These are phyloP conservation scores for Coilia nasus DNA, from an alignment of 2,797 vertebrate species.

Conservation along the genomic window DNA sequence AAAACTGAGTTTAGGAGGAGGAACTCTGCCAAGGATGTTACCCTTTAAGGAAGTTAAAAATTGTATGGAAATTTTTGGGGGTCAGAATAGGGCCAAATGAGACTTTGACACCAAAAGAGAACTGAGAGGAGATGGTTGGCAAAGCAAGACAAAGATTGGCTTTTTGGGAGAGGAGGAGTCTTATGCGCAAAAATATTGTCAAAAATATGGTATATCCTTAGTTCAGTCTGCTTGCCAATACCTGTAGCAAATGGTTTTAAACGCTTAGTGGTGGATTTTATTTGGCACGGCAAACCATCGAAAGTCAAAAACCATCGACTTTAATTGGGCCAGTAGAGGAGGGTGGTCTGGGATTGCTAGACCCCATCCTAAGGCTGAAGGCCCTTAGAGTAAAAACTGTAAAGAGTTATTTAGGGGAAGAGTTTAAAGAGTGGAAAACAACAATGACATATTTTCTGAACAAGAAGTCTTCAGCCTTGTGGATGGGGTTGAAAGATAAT, in stretches of 20 bases:
- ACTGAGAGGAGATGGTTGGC: no score
- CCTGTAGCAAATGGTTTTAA: background rate
- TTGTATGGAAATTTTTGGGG: no score
- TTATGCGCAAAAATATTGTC: no score
- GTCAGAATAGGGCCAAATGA: no score
- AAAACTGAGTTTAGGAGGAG: no score
- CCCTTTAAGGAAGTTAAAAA: no score
- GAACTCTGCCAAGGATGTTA: no score
- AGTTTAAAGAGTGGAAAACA: background rate
- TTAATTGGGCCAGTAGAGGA: background rate
- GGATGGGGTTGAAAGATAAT: no score
- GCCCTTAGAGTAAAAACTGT: background rate
- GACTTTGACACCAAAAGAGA: no score
- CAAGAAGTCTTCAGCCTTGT: background rate
- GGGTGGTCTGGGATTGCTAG: constrained; percentile 12
- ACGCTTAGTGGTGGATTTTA: background rate
- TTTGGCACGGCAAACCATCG: background rate
- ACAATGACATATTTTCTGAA: background rate
- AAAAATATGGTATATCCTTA: background rate
- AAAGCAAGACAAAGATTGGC: no score
- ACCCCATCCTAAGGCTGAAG: background rate
- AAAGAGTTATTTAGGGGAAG: background rate
- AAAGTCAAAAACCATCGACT: background rate
- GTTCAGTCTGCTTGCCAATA: background rate
- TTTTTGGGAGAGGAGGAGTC: no score